Evolutionary conservation across 1,140 invertebrate genomes (phyloP), one percentile per base, ranked within the genome.

Genomic region (Chrysoperla carnea): DNA sequence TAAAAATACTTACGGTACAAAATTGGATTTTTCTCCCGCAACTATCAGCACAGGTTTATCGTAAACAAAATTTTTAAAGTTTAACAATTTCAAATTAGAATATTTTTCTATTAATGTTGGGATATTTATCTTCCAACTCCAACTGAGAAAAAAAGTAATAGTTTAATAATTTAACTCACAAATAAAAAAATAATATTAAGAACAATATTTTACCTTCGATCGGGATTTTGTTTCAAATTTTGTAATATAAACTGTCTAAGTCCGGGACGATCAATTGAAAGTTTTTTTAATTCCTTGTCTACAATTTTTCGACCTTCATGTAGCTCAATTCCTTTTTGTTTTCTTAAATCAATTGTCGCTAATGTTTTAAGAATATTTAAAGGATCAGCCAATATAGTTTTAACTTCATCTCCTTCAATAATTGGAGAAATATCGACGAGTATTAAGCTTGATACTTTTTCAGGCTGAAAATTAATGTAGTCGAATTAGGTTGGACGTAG

Each of bases 341-440:
- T 2, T 3, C 17, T 23, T 23, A 23, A 23, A 23, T 23, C 17
- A 23, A 23, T 23, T 5, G 17, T 23, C 5, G 17, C 17, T 23
- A 23, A 5, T 5, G 2, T 23, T 23, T 23, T 23, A 23, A 23
- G 17, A 23, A 23, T 23, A 23, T 23, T 23, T 23, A 23, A 23
- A 23, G 17, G 17, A 27, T 65, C 59, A 11, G 75, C 63, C 12
- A 86, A 62, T 1, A 64, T 51, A 2, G 81, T 23, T 23, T 23
- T 60, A 2, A 59, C 52, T 35, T 64, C 52, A 54, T 70, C 70
- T 9, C 72, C 68, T 43, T 77, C 76, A 1, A 70, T 68, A 46
- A 81, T 56, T 4, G 89, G 89, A 8, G 83, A 82, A 47, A 92
- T 81, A 55, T 95, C 90, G 35, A 84, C 76, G 5, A 92, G 74